These are phyloP conservation scores for Papilio demoleus DNA, from an alignment of 2,888 invertebrate species.

Conservation along the genomic window DNA sequence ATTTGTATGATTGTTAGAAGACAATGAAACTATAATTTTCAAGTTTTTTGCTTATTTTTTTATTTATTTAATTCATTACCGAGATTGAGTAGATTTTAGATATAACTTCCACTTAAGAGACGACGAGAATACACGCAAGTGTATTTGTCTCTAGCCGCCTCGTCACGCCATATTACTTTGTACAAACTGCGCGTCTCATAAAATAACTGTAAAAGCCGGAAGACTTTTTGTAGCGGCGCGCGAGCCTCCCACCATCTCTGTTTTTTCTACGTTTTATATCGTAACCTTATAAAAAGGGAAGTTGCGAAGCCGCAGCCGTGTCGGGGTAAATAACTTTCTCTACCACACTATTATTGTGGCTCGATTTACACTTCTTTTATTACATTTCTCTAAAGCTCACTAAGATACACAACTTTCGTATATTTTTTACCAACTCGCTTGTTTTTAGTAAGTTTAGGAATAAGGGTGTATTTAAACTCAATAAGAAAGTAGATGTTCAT, in stretches of 20 bases:
- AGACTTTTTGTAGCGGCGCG: conserved; percentile 11
- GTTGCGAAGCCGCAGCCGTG: conserved; percentile 8
- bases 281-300: conserved; percentile 20
- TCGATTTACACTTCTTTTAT: conserved; percentile 18
- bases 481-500: no score
- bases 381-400: not conserved
- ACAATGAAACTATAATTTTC: no score
- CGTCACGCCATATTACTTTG: not conserved
- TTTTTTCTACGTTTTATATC: conserved; percentile 16
- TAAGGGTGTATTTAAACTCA: no score
- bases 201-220: conserved; percentile 17
- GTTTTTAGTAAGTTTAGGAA: no score
- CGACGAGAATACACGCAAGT: not conserved
- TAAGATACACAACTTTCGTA: not conserved
- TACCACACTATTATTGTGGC: not conserved
- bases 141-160: not conserved
- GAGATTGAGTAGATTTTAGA: not conserved
- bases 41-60: no score
- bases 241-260: conserved; percentile 1
- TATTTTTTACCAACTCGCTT: not conserved
- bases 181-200: conserved; percentile 20
- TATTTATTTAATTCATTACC: not conserved
- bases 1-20: no score
- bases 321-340: not conserved
- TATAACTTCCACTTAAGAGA: not conserved